Percentiles rank a stretch among this genome's conserved stretches.
Evolutionary conservation across 2,797 vertebrate genomes (phyloP).

Genomic region (Loriculus beryllinus): DNA sequence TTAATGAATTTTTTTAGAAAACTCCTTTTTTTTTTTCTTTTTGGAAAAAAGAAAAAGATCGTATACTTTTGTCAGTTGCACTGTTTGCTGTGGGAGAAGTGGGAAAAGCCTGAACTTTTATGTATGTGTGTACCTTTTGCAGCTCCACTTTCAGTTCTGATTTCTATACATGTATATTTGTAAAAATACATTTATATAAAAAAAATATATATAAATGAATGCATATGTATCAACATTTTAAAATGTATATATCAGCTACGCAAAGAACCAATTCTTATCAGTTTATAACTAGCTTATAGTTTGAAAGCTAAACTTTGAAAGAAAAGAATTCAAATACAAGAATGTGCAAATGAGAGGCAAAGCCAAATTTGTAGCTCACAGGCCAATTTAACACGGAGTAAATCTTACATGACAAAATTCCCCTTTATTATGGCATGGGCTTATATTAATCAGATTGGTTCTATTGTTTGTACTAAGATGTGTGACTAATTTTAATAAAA

Average conservation of each 20-base stretch:
- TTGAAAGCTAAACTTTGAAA: neutral
- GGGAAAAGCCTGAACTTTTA: neutral
- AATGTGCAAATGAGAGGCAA: neutral
- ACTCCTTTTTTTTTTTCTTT: neutral
- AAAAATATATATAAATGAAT: neutral
- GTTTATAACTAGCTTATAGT: neutral
- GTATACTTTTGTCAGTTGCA: neutral
- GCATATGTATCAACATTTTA: neutral
- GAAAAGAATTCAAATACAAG: neutral
- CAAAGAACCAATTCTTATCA: neutral
- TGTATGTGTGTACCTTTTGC: neutral
- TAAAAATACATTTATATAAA: neutral
- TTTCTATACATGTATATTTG: neutral
- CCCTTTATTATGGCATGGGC: neutral
- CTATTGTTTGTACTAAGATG: neutral
- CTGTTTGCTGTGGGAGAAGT: neutral
- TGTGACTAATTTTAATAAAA: neutral
- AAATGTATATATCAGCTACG: neutral
- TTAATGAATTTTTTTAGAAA: neutral
- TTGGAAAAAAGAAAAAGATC: rapidly evolving
- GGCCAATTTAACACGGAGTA: neutral
- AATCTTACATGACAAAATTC: neutral
- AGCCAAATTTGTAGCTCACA: neutral
- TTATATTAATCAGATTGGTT: neutral
- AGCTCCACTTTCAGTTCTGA: neutral